Base-by-base conservation (phyloP, 2,888 invertebrate genomes). In the Trichogramma evanescens region DNA sequence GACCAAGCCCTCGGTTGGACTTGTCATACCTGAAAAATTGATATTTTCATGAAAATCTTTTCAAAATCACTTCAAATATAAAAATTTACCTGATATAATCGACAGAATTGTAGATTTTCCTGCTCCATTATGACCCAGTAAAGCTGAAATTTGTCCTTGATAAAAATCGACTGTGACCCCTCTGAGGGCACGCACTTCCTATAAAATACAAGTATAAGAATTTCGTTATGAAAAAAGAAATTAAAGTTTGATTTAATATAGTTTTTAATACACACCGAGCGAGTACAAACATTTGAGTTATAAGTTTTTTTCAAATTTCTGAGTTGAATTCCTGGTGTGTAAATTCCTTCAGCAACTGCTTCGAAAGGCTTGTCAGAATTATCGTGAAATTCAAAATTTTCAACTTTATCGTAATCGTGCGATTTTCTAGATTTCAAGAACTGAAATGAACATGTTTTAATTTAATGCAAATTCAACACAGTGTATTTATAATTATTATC, bases 81-180 rank as follows among this genome's bases (percentile, higher is more conserved):
- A 9, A 26, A 8, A 53, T 50, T 45, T 39, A 62, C 62, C 93
- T 42, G 92, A 93, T 41, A 94, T 78, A 88, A 95, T 93, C 0
- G 91, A 90, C 82, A 94, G 92, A 0, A 93, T 93, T 0, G 94
- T 93, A 0, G 93, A 92, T 80, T 94, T 94, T 6, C 94, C 93
- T 43, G 93, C 93, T 4, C 94, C 94, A 71, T 91, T 92, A 70
- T 89, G 88, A 0, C 89, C 89, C 46, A 91, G 76, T 7, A 89
- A 72, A 1, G 89, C 91, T 0, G 93, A 93, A 61, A 93, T 92
- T 79, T 94, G 92, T 63, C 88, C 87, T 69, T 90, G 86, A 72
- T 89, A 93, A 83, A 94, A 68, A 62, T 70, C 69, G 6, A 70
- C 59, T 44, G 67, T 65, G 4, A 70, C 58, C 0, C 68, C 68